Percentiles rank a stretch among this genome's conserved stretches.
phyloP scores from a whole-genome alignment of 2,888 invertebrate genomes.

The Cephus pygmeus region DNA sequence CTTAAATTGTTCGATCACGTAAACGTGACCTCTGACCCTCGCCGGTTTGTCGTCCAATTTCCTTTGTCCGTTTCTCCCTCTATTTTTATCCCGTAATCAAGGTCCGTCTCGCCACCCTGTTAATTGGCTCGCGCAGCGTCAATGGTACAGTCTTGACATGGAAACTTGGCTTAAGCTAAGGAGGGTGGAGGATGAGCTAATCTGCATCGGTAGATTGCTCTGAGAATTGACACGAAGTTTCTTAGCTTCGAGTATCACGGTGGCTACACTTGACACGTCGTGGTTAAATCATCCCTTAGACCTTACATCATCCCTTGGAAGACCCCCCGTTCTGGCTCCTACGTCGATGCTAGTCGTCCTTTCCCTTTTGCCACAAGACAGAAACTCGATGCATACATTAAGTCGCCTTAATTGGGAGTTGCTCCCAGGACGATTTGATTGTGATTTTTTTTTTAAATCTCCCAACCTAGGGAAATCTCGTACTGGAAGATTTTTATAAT shows the following conservation, averaged over 20 bases:
- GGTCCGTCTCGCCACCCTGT: neutral
- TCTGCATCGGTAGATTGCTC: conserved; percentile 66
- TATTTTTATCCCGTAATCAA: neutral
- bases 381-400: conserved; percentile 65
- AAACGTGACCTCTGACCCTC: neutral
- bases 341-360: conserved; percentile 8
- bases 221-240: conserved; percentile 64
- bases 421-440: conserved; percentile 39
- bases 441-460: neutral
- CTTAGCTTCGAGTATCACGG: conserved; percentile 35
- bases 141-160: neutral
- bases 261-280: conserved; percentile 47
- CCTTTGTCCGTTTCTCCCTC: neutral
- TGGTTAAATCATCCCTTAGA: conserved; percentile 46
- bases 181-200: conserved; percentile 46
- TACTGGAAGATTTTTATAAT: neutral
- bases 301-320: conserved; percentile 11
- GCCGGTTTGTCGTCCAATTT: neutral
- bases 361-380: conserved; percentile 49
- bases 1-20: neutral
- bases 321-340: neutral
- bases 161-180: conserved; percentile 3
- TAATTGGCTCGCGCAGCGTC: neutral
- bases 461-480: neutral
- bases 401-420: conserved; percentile 57